phyloP scores from a whole-genome alignment of 2,113 vertebrate genomes.

The Aythya baeri region DNA sequence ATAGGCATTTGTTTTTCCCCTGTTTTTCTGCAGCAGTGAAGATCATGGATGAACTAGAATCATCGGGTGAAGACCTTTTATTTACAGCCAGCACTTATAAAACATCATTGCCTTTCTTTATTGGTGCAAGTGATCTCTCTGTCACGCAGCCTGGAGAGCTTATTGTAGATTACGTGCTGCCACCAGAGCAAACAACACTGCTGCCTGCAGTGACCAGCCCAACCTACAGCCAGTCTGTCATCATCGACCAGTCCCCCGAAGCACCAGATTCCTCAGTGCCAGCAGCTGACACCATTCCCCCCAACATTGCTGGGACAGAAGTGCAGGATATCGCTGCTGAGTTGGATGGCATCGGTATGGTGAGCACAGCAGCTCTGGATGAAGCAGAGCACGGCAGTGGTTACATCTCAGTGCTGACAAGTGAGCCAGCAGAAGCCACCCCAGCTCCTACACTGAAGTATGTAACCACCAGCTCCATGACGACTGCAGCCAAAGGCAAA shows the following conservation, averaged over 20 bases:
- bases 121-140: not conserved
- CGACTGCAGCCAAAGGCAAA: conserved; percentile 73
- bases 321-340: conserved; percentile 58
- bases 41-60: conserved; percentile 45
- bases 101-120: conserved; percentile 18
- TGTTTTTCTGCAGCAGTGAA: conserved; percentile 58
- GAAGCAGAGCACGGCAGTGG: conserved; percentile 68
- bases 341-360: not conserved
- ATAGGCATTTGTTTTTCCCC: not conserved
- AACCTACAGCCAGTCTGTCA: not conserved
- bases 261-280: not conserved
- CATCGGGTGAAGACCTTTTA: conserved; percentile 44
- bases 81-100: not conserved
- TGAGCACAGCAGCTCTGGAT: conserved; percentile 41
- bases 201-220: conserved; percentile 7
- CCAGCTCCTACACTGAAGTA: conserved; percentile 73
- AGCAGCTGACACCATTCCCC: not conserved
- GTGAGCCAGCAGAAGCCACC: conserved; percentile 50
- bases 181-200: not conserved
- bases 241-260: conserved; percentile 9
- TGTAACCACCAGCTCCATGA: conserved; percentile 83
- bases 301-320: not conserved
- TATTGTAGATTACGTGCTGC: not conserved
- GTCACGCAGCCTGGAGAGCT: not conserved
- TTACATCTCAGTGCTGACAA: conserved; percentile 1